phyloP scores from a whole-genome alignment of 2,113 vertebrate species.

The Poecile atricapillus region DNA sequence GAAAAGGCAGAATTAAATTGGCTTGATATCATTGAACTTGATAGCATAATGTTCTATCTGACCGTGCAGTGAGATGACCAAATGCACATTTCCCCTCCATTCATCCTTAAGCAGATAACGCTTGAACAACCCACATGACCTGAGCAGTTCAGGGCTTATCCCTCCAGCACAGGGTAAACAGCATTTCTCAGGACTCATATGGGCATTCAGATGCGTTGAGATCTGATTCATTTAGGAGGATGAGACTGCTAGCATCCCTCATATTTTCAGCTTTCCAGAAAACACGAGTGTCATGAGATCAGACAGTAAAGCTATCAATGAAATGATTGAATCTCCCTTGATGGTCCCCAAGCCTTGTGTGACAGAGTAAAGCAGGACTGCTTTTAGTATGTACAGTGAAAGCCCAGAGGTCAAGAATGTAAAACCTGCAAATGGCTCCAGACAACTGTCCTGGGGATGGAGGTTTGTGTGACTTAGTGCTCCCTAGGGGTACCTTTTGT shows the following conservation, averaged over 20 bases:
- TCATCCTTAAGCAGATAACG: background rate
- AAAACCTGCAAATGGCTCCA: background rate
- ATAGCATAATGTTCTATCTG: background rate
- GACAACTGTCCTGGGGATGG: rapidly evolving
- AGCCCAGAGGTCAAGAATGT: background rate
- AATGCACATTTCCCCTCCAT: background rate
- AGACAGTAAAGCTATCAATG: background rate
- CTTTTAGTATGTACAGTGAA: background rate
- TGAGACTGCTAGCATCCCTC: background rate
- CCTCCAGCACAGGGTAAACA: background rate
- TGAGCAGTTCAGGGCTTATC: background rate
- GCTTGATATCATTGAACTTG: background rate
- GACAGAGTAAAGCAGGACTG: background rate
- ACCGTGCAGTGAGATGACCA: background rate
- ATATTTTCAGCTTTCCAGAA: background rate
- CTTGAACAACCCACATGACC: rapidly evolving
- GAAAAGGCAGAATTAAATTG: background rate
- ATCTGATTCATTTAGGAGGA: background rate
- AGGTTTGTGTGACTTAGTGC: background rate
- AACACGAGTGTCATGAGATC: background rate
- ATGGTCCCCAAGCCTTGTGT: background rate
- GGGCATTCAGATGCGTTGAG: background rate
- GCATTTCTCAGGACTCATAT: background rate
- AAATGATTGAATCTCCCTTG: background rate
- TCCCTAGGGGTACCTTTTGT: background rate